Base-by-base conservation (phyloP, 2,113 vertebrate genomes). In the Siniperca chuatsi region DNA sequence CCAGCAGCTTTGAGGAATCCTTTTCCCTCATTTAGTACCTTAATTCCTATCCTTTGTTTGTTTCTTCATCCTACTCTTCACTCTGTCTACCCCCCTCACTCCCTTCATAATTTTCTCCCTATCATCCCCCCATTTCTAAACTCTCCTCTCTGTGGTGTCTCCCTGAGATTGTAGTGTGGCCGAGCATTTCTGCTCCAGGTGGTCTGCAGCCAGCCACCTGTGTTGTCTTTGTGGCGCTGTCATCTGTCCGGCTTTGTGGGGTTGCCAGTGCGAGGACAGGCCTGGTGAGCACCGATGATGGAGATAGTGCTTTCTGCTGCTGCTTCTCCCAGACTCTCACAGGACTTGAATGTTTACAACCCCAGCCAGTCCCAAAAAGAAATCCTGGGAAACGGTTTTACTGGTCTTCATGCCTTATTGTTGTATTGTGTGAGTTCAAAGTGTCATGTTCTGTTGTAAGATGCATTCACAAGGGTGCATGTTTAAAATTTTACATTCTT, bases 171-270 rank as follows among this genome's bases (percentile, higher is more conserved):
- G 87, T 85, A 81, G 85, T 13, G 50, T 62, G 73, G 65, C 81
- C 3, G 10, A 64, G 74, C 82, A 82, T 83, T 92, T 82, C 79
- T 94, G 89, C 92, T 94, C 91, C 93, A 93, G 92, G 93, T 95
- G 93, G 92, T 94, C 88, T 91, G 72, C 79, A 88, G 89, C 89
- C 92, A 95, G 91, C 93, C 94, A 94, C 93, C 95, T 94, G 93
- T 94, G 94, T 92, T 95, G 91, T 92, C 92, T 95, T 95, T 94
- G 94, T 94, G 89, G 81, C 80, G 62, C 84, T 95, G 92, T 95
- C 95, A 95, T 95, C 93, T 91, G 90, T 95, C 94, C 95, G 92
- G 91, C 93, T 94, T 95, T 94, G 93, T 93, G 90, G 81, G 79
- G 77, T 92, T 90, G 93, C 92, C 92, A 92, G 87, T 90, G 91